Conservation (phyloP, 37 sponge, comb jelly and placozoan genomes). For the Amphimedon queenslandica region DNA sequence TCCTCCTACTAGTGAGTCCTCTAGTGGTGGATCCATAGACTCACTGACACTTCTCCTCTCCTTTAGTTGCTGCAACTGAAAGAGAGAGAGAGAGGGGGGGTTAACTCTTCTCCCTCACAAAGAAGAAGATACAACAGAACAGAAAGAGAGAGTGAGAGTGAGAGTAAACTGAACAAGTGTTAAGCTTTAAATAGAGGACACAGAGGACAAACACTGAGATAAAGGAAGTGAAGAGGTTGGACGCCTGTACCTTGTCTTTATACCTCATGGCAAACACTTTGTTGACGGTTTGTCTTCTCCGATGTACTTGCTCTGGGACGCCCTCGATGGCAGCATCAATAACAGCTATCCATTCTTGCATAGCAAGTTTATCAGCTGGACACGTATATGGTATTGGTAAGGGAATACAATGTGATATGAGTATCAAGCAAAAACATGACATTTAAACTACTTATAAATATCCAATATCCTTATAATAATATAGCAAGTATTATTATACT, state of each 20-base stretch:
- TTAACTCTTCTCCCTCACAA: too few relatives aligned
- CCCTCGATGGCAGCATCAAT: slow-evolving; percentile 93
- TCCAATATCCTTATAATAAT: neutral
- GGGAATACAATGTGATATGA: neutral
- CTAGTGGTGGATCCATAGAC: too few relatives aligned
- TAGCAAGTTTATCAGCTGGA: slow-evolving; percentile 45
- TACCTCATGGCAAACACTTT: slow-evolving; percentile 8
- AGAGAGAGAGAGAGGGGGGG: too few relatives aligned
- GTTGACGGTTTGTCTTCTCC: slow-evolving; percentile 38
- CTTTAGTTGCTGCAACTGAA: too few relatives aligned
- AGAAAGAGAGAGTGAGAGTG: too few relatives aligned
- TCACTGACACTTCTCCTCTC: too few relatives aligned
- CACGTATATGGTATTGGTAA: neutral
- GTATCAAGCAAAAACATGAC: neutral
- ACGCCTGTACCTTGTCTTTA: slow-evolving; percentile 5
- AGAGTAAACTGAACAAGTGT: too few relatives aligned
- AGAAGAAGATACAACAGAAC: too few relatives aligned
- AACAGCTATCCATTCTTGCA: slow-evolving; percentile 87
- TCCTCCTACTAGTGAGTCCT: too few relatives aligned
- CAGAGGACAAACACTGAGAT: too few relatives aligned
- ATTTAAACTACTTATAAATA: neutral
- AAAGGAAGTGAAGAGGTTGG: too few relatives aligned
- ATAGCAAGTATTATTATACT: neutral
- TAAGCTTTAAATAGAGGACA: too few relatives aligned
- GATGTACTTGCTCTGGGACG: slow-evolving; percentile 62